These are phyloP conservation scores for Epinephelus fuscoguttatus DNA, from an alignment of 2,113 vertebrate genomes.

Conservation along the genomic window DNA sequence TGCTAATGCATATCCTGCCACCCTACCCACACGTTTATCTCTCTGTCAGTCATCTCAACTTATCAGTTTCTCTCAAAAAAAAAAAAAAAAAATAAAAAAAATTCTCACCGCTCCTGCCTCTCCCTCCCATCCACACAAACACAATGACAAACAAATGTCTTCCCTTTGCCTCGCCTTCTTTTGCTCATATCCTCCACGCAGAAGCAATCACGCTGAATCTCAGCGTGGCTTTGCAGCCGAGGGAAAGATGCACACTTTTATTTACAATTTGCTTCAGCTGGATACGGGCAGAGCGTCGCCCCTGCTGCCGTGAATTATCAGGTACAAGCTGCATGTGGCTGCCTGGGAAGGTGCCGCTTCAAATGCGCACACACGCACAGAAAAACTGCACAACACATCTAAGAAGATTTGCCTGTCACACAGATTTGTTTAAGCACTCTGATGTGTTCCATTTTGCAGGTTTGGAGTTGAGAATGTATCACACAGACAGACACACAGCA, in stretches of 20 bases:
- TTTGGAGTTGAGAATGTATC: constrained; percentile 36
- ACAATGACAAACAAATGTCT: constrained; percentile 19
- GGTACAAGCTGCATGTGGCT: constrained; percentile 40
- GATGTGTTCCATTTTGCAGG: constrained; percentile 64
- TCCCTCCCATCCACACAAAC: background rate
- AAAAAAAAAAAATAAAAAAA: constrained; percentile 17
- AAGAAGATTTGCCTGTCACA: constrained; percentile 65
- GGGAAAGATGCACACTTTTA: constrained; percentile 26
- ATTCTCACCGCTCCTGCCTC: background rate
- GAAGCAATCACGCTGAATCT: constrained; percentile 24
- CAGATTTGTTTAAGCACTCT: constrained; percentile 65
- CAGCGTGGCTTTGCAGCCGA: constrained; percentile 4
- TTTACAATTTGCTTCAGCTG: constrained; percentile 36
- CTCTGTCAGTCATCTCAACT: constrained; percentile 37
- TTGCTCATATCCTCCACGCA: constrained; percentile 15
- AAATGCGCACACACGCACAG: background rate
- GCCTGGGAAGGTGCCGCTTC: constrained; percentile 28
- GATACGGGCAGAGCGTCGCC: background rate
- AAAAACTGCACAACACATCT: constrained; percentile 39
- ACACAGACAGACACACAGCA: constrained; percentile 28
- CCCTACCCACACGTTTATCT: constrained; percentile 2
- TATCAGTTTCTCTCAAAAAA: constrained; percentile 19
- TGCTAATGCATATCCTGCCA: constrained; percentile 25
- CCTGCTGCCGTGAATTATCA: constrained; percentile 41
- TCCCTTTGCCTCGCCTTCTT: background rate